A percentile compares a stretch with the other conserved stretches of the same genome.
These are phyloP conservation scores for Phataginus tricuspis DNA, from an alignment of 2,797 vertebrate genomes.

Conservation along the genomic window DNA sequence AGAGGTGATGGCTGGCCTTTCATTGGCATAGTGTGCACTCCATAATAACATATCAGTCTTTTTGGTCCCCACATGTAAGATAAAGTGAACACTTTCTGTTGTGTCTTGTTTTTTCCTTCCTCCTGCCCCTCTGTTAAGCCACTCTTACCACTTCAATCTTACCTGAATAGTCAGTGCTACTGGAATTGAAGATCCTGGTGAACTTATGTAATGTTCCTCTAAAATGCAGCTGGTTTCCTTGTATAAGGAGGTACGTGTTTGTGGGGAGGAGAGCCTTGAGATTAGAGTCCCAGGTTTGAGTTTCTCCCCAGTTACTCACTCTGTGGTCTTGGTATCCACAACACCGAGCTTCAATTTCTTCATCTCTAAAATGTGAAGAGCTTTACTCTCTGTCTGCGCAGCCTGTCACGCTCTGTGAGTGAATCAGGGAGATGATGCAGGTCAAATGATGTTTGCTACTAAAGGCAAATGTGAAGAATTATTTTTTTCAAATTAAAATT, in stretches of 20 bases:
- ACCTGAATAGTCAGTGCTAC: neutral
- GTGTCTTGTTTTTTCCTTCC: neutral
- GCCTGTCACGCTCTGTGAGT: neutral
- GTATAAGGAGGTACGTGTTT: neutral
- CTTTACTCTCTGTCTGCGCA: neutral
- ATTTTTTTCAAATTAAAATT: neutral
- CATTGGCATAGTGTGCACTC: neutral
- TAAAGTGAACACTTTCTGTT: neutral
- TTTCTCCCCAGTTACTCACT: neutral
- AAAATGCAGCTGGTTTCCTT: neutral
- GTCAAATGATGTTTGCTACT: neutral
- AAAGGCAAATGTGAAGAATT: neutral
- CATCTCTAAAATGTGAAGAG: neutral
- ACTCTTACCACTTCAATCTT: neutral
- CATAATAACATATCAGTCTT: neutral
- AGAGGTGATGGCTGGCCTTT: neutral
- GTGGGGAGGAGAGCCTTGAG: neutral
- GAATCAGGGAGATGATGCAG: neutral
- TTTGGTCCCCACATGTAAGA: neutral
- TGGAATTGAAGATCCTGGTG: neutral
- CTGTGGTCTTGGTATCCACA: neutral
- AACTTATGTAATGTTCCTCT: neutral
- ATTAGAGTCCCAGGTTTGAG: neutral
- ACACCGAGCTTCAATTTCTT: neutral
- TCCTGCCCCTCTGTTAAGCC: rapidly evolving